phyloP scores from a whole-genome alignment of 2,113 vertebrate species.

The Rhagologus leucostigma region DNA sequence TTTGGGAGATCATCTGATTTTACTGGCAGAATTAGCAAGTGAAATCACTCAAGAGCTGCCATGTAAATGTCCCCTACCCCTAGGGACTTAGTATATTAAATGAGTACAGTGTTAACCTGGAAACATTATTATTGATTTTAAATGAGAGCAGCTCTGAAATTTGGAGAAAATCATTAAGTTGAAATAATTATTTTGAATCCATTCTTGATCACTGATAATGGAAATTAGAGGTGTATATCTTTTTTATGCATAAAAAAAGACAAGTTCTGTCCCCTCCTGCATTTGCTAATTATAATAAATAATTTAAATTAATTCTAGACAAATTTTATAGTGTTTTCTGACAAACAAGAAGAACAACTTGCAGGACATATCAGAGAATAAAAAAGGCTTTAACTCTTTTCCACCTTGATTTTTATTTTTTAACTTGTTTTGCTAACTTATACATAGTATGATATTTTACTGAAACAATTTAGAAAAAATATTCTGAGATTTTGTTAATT shows the following conservation, averaged over 20 bases:
- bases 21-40: conserved; percentile 41
- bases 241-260: not conserved
- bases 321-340: not conserved
- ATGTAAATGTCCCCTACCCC: conserved; percentile 38
- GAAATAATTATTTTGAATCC: conserved; percentile 2
- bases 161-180: not conserved
- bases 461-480: not conserved
- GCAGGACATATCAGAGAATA: not conserved
- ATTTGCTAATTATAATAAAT: not conserved
- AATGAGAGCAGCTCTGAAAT: conserved; percentile 5
- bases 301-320: not conserved
- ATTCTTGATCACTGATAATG: not conserved
- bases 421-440: not conserved
- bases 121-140: conserved; percentile 44
- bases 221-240: not conserved
- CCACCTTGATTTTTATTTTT: not conserved
- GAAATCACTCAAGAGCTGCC: conserved; percentile 36
- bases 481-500: not conserved
- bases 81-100: not conserved
- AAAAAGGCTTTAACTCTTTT: not conserved
- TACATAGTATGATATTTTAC: not conserved
- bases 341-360: not conserved
- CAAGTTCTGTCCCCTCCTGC: not conserved
- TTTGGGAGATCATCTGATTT: conserved; percentile 56
- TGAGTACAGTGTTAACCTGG: conserved; percentile 37